Evolutionary conservation across 64 coral and sea anemone genomes (phyloP).

Genomic region (Pachyseris speciosa): DNA sequence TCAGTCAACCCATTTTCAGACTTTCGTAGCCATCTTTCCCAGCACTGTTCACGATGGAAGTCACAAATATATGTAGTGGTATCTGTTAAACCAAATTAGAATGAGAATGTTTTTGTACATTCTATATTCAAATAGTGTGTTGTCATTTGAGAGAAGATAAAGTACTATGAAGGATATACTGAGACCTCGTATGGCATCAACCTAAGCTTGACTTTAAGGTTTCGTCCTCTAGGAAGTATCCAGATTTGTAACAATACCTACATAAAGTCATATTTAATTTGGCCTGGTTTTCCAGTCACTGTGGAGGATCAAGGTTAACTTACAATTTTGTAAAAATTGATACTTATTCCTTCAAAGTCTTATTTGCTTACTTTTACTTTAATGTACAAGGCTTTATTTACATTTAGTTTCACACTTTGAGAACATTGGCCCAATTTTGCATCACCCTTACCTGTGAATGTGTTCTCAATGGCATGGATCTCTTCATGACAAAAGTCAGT

Average conservation of each 20-base stretch:
- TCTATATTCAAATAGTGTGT: background rate
- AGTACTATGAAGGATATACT: background rate
- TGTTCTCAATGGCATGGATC: constrained; percentile 69
- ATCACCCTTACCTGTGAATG: constrained; percentile 3
- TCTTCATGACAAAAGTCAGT: constrained; percentile 78
- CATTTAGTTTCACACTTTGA: background rate
- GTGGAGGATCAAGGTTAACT: no score
- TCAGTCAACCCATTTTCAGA: constrained; percentile 65
- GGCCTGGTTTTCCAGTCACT: background rate
- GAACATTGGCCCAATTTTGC: constrained; percentile 7
- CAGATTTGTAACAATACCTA: constrained; percentile 10
- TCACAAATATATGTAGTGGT: constrained; percentile 81
- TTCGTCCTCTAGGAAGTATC: background rate
- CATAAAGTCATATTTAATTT: background rate
- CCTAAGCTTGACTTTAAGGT: background rate
- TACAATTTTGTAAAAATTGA: no score
- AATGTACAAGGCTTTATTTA: no score
- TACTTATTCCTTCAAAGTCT: background rate
- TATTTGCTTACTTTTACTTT: background rate
- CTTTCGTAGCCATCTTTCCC: constrained; percentile 76
- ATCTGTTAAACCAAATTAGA: constrained; percentile 38
- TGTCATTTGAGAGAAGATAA: no score
- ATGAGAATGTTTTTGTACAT: background rate
- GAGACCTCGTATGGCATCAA: background rate
- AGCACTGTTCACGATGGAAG: constrained; percentile 81